Evolutionary conservation across 2,797 vertebrate species (phyloP), one percentile per base, ranked within the genome.

Genomic region (Hyperoplus immaculatus): DNA sequence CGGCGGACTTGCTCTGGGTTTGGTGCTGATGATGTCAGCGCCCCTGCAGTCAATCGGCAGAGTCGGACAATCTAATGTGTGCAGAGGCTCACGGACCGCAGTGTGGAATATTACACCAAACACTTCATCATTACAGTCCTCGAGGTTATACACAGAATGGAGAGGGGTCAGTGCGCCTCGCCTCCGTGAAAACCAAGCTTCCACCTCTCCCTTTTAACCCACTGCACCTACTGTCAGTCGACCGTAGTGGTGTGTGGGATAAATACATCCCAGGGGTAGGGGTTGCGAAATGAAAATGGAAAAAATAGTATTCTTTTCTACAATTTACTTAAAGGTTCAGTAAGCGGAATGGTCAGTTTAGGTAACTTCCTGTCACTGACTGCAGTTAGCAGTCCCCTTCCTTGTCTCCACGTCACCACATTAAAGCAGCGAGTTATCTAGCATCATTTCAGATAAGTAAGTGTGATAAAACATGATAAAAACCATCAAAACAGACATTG

Each of bases 11-110:
- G 67, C 57, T 71, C 45, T 51, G 18, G 43, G 29, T 66, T 61
- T 38, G 39, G 29, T 62, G 64, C 59, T 47, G 67, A 77, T 74
- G 61, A 70, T 75, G 77, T 83, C 72, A 50, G 71, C 8, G 41
- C 59, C 53, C 75, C 45, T 14, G 21, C 39, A 16, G 39, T 77
- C 80, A 81, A 60, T 63, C 77, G 54, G 51, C 56, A 54, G 56
- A 80, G 68, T 75, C 65, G 13, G 63, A 72, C 55, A 10, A 70
- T 64, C 60, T 66, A 45, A 74, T 62, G 72, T 58, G 66, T 49
- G 43, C 74, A 1, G 49, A 59, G 50, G 36, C 51, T 77, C 59
- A 46, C 50, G 6, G 62, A 53, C 61, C 54, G 50, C 61, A 69
- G 43, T 18, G 12, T 49, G 50, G 46, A 67, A 36, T 18, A 69